Evolutionary conservation across 2,888 invertebrate species (phyloP).

Genomic region (Parasteatoda lunata): DNA sequence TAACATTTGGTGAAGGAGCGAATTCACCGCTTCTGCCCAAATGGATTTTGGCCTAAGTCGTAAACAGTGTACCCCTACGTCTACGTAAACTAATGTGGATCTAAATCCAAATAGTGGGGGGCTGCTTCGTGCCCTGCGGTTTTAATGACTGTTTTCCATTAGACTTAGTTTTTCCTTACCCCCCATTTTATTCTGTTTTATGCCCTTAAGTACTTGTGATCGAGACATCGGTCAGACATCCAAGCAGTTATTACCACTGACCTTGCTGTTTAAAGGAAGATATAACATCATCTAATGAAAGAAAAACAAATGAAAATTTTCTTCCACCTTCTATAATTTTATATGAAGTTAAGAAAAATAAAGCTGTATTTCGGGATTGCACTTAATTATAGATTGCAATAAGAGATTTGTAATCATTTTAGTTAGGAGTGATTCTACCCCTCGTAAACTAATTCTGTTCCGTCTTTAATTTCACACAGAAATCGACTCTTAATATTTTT

Average conservation of each 20-base stretch:
- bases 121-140: constrained; percentile 37
- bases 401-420: too few species aligned
- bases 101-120: constrained; percentile 55
- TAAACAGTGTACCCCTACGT: constrained; percentile 38
- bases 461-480: too few species aligned
- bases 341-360: too few species aligned
- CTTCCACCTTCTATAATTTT: too few species aligned
- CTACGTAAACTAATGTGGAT: constrained; percentile 51
- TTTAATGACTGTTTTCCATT: constrained; percentile 65
- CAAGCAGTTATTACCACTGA: constrained; percentile 37
- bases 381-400: too few species aligned
- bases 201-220: constrained; percentile 36
- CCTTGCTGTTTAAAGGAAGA: constrained; percentile 30
- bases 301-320: too few species aligned
- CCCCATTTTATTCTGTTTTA: constrained; percentile 50
- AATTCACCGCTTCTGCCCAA: neutral
- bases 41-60: constrained; percentile 25
- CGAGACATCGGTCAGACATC: constrained; percentile 42
- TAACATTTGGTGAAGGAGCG: too few species aligned
- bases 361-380: too few species aligned
- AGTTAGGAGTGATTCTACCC: too few species aligned
- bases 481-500: too few species aligned
- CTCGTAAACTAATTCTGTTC: too few species aligned
- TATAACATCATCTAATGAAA: constrained; percentile 1
- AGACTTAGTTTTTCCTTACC: constrained; percentile 42